A percentile compares a stretch with the other conserved stretches of the same genome.
Evolutionary conservation across 2,797 vertebrate genomes (phyloP).

Genomic region (Mormyrops boulengeri): DNA sequence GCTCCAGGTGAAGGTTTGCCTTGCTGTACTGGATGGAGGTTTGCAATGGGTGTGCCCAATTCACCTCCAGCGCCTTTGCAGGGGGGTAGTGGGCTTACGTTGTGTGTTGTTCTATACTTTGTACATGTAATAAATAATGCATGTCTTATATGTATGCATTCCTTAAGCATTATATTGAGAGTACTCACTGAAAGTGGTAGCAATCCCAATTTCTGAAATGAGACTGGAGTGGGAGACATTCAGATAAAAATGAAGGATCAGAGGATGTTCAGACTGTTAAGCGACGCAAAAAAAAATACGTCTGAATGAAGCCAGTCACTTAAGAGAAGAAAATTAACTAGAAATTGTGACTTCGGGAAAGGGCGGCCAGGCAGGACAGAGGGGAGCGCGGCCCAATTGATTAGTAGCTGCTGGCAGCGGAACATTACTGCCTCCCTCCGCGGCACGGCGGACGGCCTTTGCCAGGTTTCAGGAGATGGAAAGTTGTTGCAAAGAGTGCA

Average conservation of each 20-base stretch:
- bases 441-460: not conserved
- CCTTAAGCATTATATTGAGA: not conserved
- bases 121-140: not conserved
- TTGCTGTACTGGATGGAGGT: not conserved
- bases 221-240: not conserved
- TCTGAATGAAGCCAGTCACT: slow-evolving; percentile 42
- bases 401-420: not conserved
- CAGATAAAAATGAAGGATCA: slow-evolving; percentile 11
- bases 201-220: not conserved
- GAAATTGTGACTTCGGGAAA: slow-evolving; percentile 53
- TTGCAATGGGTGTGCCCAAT: not conserved
- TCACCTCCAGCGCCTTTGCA: not conserved
- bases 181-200: not conserved
- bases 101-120: not conserved
- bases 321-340: slow-evolving; percentile 50
- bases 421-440: not conserved
- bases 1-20: not conserved
- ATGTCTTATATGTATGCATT: not conserved
- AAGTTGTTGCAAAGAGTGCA: not conserved
- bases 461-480: not conserved
- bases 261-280: slow-evolving; percentile 52
- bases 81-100: not conserved
- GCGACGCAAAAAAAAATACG: slow-evolving; percentile 46
- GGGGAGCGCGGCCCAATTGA: slow-evolving; percentile 2
- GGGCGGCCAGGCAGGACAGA: slow-evolving; percentile 18